Conservation (phyloP, 1,140 invertebrate genomes). For the Penaeus indicus region DNA sequence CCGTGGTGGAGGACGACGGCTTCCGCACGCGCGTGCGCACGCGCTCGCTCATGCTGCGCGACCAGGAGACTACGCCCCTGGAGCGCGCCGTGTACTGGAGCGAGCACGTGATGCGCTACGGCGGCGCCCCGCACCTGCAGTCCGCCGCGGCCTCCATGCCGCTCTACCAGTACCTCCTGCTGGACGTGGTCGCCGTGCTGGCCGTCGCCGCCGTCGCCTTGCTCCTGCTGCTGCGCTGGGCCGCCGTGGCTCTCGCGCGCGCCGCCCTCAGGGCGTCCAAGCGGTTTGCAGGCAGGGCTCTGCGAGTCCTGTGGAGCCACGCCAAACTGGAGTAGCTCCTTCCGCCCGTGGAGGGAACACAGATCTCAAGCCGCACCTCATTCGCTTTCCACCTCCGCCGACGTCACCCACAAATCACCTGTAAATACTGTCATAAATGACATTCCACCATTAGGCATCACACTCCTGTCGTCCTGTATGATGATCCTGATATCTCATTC, state of each 20-base stretch:
- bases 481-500: too few relatives aligned
- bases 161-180: slow-evolving; percentile 52
- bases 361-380: too few relatives aligned
- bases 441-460: too few relatives aligned
- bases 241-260: not conserved
- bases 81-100: slow-evolving; percentile 71
- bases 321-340: too few relatives aligned
- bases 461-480: too few relatives aligned
- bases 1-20: slow-evolving; percentile 46
- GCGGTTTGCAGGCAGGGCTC: too few relatives aligned
- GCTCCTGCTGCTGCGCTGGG: slow-evolving; percentile 26
- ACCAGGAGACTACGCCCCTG: slow-evolving; percentile 57
- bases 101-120: slow-evolving; percentile 74
- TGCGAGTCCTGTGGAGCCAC: too few relatives aligned
- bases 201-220: slow-evolving; percentile 1
- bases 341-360: too few relatives aligned
- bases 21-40: slow-evolving; percentile 40
- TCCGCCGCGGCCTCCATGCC: slow-evolving; percentile 67
- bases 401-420: too few relatives aligned
- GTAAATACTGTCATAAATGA: too few relatives aligned
- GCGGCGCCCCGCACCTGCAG: slow-evolving; percentile 72
- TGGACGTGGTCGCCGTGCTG: slow-evolving; percentile 60
- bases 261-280: not conserved
- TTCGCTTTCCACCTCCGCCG: too few relatives aligned
- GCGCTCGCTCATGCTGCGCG: slow-evolving; percentile 51